These are phyloP conservation scores for Agrochola litura DNA, from an alignment of 2,888 invertebrate genomes.

Conservation along the genomic window DNA sequence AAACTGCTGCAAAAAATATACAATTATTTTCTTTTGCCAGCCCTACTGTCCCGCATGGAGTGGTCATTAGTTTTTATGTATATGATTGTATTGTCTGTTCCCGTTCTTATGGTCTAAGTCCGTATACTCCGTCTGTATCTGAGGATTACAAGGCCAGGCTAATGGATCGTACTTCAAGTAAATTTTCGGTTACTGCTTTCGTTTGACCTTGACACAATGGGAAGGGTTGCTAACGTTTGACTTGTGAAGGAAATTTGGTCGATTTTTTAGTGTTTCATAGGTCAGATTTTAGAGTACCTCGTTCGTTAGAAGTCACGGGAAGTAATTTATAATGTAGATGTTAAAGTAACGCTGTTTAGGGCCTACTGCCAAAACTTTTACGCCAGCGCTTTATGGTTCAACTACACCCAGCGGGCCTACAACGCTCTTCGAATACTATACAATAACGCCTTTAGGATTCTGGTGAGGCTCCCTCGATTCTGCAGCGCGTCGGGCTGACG, in stretches of 20 bases:
- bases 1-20: neutral
- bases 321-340: too few species aligned
- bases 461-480: too few species aligned
- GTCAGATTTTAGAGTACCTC: neutral
- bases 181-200: conserved; percentile 39
- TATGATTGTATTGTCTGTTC: conserved; percentile 59
- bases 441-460: too few species aligned
- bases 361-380: too few species aligned
- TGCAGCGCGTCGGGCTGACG: too few species aligned
- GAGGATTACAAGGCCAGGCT: conserved; percentile 28
- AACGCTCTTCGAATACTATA: too few species aligned
- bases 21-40: conserved; percentile 15
- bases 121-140: conserved; percentile 30
- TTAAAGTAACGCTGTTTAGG: too few species aligned
- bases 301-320: neutral
- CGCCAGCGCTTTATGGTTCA: too few species aligned
- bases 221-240: conserved; percentile 11
- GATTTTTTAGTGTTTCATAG: neutral
- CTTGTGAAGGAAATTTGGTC: conserved; percentile 1
- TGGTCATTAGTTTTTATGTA: conserved; percentile 59
- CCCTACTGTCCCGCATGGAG: conserved; percentile 18
- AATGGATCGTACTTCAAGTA: conserved; percentile 34
- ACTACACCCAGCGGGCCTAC: too few species aligned
- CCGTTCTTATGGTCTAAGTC: conserved; percentile 37
- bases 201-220: conserved; percentile 10